Evolutionary conservation across 2,797 vertebrate species (phyloP).

Genomic region (Argya squamiceps): DNA sequence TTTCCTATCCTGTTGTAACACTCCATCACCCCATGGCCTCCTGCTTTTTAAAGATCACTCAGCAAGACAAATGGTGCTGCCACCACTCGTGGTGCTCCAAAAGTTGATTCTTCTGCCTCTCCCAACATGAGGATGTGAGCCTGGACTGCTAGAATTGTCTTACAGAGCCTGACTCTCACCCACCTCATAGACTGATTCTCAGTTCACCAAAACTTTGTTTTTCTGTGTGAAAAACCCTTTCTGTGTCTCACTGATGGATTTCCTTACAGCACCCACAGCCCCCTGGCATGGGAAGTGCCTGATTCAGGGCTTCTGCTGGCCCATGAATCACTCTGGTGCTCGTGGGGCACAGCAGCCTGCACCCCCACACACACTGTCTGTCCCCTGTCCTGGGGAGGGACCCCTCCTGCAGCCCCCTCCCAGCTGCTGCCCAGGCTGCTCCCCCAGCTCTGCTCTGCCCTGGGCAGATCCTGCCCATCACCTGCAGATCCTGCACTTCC

Average conservation of each 20-base stretch:
- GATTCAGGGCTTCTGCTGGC: not conserved
- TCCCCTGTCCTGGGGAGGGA: too few relatives aligned
- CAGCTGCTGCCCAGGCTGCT: not conserved
- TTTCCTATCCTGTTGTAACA: too few relatives aligned
- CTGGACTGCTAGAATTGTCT: too few relatives aligned
- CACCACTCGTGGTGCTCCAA: too few relatives aligned
- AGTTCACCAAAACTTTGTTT: not conserved
- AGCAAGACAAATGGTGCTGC: too few relatives aligned
- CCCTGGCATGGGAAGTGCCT: fast-evolving
- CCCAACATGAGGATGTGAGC: too few relatives aligned
- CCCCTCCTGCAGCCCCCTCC: not conserved
- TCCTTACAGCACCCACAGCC: not conserved
- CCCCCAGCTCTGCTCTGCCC: not conserved
- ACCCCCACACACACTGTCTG: not conserved
- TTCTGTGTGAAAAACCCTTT: not conserved
- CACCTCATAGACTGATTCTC: not conserved
- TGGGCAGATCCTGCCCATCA: too few relatives aligned
- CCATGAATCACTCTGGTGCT: fast-evolving
- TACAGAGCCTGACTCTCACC: too few relatives aligned
- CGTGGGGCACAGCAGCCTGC: too few relatives aligned
- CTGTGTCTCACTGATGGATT: not conserved
- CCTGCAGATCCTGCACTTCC: not conserved
- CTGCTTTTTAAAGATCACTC: too few relatives aligned
- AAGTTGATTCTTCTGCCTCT: too few relatives aligned
- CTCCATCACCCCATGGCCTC: too few relatives aligned